A percentile compares a stretch with the other conserved stretches of the same genome.
phyloP scores from a whole-genome alignment of 2,113 vertebrate genomes.

The Oreochromis tanganicae region DNA sequence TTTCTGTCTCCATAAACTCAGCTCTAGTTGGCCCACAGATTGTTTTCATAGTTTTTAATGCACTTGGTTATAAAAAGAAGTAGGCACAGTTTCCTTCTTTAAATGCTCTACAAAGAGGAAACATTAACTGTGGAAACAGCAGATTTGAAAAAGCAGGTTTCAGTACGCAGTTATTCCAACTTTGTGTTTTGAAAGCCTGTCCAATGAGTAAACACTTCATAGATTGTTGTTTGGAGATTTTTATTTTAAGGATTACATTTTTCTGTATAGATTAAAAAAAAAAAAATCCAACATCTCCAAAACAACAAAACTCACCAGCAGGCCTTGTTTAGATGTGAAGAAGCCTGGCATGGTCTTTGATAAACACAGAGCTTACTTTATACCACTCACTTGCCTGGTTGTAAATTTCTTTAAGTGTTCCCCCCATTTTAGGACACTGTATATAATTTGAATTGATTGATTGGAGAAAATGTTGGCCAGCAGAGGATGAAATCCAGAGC shows the following conservation, averaged over 20 bases:
- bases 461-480: neutral
- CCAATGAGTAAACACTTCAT: neutral
- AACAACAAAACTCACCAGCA: neutral
- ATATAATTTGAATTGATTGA: neutral
- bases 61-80: neutral
- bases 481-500: neutral
- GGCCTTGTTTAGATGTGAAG: neutral
- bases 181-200: neutral
- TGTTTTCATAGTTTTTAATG: neutral
- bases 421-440: neutral
- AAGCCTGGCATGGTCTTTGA: neutral
- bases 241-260: neutral
- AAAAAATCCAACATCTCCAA: neutral
- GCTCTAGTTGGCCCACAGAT: neutral
- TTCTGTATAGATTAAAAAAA: neutral
- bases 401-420: neutral
- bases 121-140: neutral
- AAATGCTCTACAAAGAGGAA: neutral
- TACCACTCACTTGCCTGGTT: neutral
- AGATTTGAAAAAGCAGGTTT: neutral
- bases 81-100: neutral
- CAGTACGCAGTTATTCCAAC: neutral
- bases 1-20: neutral
- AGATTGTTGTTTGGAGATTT: neutral
- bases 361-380: neutral